Evolutionary conservation across 1,140 invertebrate genomes (phyloP), one percentile per base, ranked within the genome.

Genomic region (Drosophila littoralis): DNA sequence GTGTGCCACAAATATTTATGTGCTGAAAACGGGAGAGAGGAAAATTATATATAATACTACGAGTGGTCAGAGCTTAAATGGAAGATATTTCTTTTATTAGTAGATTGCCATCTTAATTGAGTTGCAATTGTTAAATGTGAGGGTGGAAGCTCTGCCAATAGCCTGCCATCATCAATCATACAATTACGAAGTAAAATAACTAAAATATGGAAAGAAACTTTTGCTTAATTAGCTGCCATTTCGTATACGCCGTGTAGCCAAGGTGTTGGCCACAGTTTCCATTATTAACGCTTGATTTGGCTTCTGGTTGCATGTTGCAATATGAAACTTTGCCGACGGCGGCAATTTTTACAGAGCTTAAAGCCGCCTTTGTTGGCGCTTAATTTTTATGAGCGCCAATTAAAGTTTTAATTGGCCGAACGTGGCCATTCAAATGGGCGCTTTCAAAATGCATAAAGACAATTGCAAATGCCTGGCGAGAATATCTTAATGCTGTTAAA

Each of bases 101-200:
- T 35, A 73, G 83, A 88, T 88, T 60, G 73, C 40, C 46, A 88
- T 88, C 83, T 88, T 83, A 88, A 88, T 88, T 88, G 84, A 88
- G 73, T 88, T 89, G 73, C 81, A 89, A 82, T 88, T 79, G 83
- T 35, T 60, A 74, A 70, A 70, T 69, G 74, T 72, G 66, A 12
- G n/a, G 45, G 48, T 55, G 48, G 22, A 48, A 43, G 63, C 36
- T 48, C 22, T 9, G 5, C 2, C 28, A 57, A 52, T 67, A 58
- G 35, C 9, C 28, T 40, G 60, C 10, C 38, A 65, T 76, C 68
- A 88, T 89, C 83, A 83, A 88, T 88, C 84, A 88, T 13, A 75
- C 46, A 82, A 86, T 64, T 68, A 67, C 32, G 10, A n/a, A 48
- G 8, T 33, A 22, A 36, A 43, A 17, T 36, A 54, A 22, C 40